Base-by-base conservation (phyloP, 1,140 invertebrate genomes). In the Drosophila pruinosa region DNA sequence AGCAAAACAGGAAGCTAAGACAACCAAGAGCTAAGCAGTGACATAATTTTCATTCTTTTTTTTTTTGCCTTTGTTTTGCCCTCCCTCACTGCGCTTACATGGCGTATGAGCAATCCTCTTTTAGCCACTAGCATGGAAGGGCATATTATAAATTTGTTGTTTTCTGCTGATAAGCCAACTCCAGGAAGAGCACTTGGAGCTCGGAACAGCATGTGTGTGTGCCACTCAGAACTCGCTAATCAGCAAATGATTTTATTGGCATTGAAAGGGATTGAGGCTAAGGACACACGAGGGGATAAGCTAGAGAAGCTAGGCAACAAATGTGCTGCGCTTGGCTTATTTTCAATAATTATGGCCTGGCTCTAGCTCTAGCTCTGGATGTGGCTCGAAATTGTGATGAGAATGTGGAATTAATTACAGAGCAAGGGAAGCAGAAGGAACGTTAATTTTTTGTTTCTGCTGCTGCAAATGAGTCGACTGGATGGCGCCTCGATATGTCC, bases 71-170 rank as follows among this genome's bases (percentile, higher is more conserved):
- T 62, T 21, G 41, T 19, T 34, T 22, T 24, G 26, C 17, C 14
- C 34, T 31, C 15, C 28, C 28, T 31, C 10, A 3, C 0, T 14
- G 10, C 52, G 50, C 63, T 76, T 73, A 53, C 43, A 39, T 54
- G 69, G 72, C 72, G 59, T 73, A 65, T 79, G 45, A 48, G 54
- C 72, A 69, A 85, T 72, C 38, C 63, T 54, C 47, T 53, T 47
- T 57, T 63, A 36, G 22, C 39, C 43, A 31, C 38, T 28, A 54
- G n/a, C 21, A 48, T 14, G n/a, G 12, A 36, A 47, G 64, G 54
- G 57, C 64, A 68, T 72, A 78, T 86, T 86, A 86, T 78, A 86
- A 86, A 88, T 86, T 86, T 78, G 38, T 45, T 76, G 45, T 61
- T 26, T 61, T 43, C 17, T 21, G 21, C 61, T 50, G 67, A 64